Conservation (phyloP, 2,888 invertebrate species). For the Hermodice carunculata region DNA sequence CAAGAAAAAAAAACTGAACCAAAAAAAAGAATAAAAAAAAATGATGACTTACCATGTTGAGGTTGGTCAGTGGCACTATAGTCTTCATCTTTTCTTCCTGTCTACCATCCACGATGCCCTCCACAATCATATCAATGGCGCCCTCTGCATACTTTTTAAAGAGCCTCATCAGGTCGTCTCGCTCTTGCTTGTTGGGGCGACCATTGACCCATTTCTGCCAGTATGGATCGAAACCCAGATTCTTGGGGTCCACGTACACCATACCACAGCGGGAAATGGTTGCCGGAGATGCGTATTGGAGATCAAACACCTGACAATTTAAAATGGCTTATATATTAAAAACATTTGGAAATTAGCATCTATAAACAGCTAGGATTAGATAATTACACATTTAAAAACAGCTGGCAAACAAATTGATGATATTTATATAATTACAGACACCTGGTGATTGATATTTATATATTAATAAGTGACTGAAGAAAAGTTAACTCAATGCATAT, state of each 20-base stretch:
- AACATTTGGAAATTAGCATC: not conserved
- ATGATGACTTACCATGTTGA: slow-evolving; percentile 80
- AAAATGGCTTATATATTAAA: not conserved
- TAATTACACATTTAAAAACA: too few relatives aligned
- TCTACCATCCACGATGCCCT: slow-evolving; percentile 79
- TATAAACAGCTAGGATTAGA: too few relatives aligned
- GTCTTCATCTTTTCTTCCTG: slow-evolving; percentile 79
- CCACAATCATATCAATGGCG: slow-evolving; percentile 80
- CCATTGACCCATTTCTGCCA: slow-evolving; percentile 84
- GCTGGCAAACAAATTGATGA: too few relatives aligned
- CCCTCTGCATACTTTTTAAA: slow-evolving; percentile 84
- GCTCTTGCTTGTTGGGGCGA: slow-evolving; percentile 49
- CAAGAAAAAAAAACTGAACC: too few relatives aligned
- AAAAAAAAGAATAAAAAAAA: not conserved
- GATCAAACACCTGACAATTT: slow-evolving; percentile 79
- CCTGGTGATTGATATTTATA: too few relatives aligned
- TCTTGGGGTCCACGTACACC: slow-evolving; percentile 94
- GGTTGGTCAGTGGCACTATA: slow-evolving; percentile 85
- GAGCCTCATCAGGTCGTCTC: slow-evolving; percentile 67
- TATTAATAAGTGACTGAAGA: too few relatives aligned
- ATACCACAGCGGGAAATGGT: slow-evolving; percentile 93
- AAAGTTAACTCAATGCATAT: too few relatives aligned
- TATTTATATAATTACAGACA: too few relatives aligned
- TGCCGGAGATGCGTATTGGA: slow-evolving; percentile 92
- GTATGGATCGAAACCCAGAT: slow-evolving; percentile 86